Conservation (phyloP, 2,113 vertebrate genomes). For the Oryzias curvinotus region DNA sequence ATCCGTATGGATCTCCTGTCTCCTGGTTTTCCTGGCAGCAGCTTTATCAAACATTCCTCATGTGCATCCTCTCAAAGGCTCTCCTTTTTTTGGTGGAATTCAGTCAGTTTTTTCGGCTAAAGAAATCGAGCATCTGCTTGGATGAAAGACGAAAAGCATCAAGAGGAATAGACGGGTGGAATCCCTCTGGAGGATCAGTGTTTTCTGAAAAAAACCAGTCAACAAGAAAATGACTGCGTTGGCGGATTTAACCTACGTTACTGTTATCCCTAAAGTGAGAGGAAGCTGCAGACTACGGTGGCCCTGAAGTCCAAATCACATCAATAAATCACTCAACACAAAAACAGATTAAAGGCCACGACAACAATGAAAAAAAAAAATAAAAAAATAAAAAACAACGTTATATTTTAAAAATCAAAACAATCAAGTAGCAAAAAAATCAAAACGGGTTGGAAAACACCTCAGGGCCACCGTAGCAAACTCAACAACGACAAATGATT, state of each 20-base stretch:
- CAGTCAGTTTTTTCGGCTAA: constrained; percentile 25
- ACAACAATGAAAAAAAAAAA: no score
- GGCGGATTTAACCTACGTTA: constrained; percentile 60
- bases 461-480: no score
- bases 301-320: no score
- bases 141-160: constrained; percentile 54
- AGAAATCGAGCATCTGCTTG: constrained; percentile 57
- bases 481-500: no score
- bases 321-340: no score
- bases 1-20: constrained; percentile 39
- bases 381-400: no score
- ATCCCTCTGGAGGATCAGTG: constrained; percentile 60
- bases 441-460: no score
- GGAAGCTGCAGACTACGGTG: neutral
- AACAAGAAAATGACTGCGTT: constrained; percentile 45
- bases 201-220: constrained; percentile 58
- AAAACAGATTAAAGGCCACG: no score
- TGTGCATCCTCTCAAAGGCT: constrained; percentile 51
- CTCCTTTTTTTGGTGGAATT: constrained; percentile 49
- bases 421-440: no score
- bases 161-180: constrained; percentile 45
- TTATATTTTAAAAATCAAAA: no score
- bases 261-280: constrained; percentile 38
- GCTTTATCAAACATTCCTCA: constrained; percentile 52
- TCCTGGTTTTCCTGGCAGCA: constrained; percentile 43